phyloP scores from a whole-genome alignment of 2,797 vertebrate genomes.

The Poecilia picta region DNA sequence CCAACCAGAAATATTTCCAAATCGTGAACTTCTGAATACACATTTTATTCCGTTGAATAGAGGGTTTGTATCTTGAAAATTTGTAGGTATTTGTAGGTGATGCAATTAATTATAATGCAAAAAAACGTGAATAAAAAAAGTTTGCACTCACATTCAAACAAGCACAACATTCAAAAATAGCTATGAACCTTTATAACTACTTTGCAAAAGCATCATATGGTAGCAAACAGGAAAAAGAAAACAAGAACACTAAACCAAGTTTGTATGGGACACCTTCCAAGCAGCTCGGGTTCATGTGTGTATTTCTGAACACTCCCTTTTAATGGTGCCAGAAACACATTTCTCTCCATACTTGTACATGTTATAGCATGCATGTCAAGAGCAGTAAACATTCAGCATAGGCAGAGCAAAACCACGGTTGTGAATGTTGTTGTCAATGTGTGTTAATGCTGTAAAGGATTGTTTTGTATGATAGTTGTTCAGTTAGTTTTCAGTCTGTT shows the following conservation, averaged over 20 bases:
- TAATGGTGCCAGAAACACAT: not conserved
- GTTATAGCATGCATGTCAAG: not conserved
- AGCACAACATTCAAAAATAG: not conserved
- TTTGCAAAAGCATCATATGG: not conserved
- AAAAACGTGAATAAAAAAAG: not conserved
- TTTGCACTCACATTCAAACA: not conserved
- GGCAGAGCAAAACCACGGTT: not conserved
- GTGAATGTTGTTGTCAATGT: not conserved
- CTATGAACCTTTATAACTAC: not conserved
- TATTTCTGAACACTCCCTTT: not conserved
- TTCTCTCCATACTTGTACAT: not conserved
- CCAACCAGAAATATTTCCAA: not conserved
- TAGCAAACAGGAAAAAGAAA: not conserved
- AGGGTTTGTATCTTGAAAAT: not conserved
- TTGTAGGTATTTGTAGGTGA: not conserved
- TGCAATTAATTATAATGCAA: not conserved
- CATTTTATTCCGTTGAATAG: not conserved
- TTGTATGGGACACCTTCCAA: not conserved
- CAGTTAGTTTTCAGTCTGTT: not conserved
- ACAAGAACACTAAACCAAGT: not conserved
- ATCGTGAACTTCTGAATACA: not conserved
- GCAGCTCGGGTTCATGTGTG: not conserved
- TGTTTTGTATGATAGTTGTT: constrained; percentile 1
- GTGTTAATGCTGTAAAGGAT: not conserved
- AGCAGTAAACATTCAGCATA: not conserved